Base-by-base conservation (phyloP, 1,140 invertebrate species). In the Nomia melanderi region DNA sequence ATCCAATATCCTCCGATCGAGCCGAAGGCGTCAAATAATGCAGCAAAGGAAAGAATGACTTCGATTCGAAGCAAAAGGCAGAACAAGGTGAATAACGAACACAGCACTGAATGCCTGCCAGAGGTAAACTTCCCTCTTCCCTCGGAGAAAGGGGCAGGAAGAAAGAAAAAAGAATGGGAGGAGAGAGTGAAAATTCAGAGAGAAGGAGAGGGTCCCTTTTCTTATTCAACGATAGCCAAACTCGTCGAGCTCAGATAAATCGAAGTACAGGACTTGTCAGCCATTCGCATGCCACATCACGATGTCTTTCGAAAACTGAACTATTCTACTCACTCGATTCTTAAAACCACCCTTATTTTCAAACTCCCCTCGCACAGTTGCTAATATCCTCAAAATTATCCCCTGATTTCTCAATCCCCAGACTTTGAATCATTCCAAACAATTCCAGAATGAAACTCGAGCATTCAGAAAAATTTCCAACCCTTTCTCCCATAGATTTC, bases 241-340 rank as follows among this genome's bases (percentile, higher is more conserved):
- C 47, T 50, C 47, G 47, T 50, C 47, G 47, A 50, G 47, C 20
- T 20, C 47, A n/a, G 47, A 50, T 50, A 50, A 50, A 50, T 50
- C n/a, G 47, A n/a, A 50, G 47, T 50, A n/a, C 47, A 20, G n/a
- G 47, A 50, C 47, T 17, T 17, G 47, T 20, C 4, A 20, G 20
- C 47, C 47, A n/a, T 50, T 50, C 47, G 47, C 17, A 17, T 50
- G n/a, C 47, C 47, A 50, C 41, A 12, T 2, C 25, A 23, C 41
- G 64, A 73, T 69, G 76, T 83, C 36, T 64, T 25, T 53, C 57
- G 82, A 83, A 83, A 79, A 83, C 83, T 47, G 81, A 83, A 39
- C 62, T 56, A 77, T 84, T 77, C 69, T 70, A 63, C 17, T 31
- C 14, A 29, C 31, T n/a, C 20, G 44, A 41, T 29, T 36, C n/a